Evolutionary conservation across 2,888 invertebrate genomes (phyloP).

Genomic region (Abscondita cerata): DNA sequence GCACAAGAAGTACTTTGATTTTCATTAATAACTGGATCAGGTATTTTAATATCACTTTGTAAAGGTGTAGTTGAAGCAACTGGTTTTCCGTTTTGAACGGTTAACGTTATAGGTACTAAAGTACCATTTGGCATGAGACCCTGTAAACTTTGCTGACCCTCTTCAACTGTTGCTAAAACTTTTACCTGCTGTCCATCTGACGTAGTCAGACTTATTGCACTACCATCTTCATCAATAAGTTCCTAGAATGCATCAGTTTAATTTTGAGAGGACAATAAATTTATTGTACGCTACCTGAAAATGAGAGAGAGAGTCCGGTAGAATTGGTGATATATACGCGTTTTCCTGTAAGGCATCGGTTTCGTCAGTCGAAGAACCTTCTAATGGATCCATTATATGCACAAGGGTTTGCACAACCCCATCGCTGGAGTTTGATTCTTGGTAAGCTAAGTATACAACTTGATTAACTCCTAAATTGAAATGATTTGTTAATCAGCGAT

Average conservation of each 20-base stretch:
- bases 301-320: conserved; percentile 34
- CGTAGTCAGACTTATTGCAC: conserved; percentile 72
- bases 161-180: conserved; percentile 64
- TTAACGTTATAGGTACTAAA: conserved; percentile 54
- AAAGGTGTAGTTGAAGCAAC: conserved; percentile 21
- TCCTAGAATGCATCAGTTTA: conserved; percentile 48
- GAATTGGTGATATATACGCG: conserved; percentile 14
- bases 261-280: not conserved
- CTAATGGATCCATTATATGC: conserved; percentile 46
- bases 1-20: not conserved
- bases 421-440: conserved; percentile 58
- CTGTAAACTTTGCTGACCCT: conserved; percentile 60
- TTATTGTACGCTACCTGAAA: conserved; percentile 38
- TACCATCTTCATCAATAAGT: conserved; percentile 74
- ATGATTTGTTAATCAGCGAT: not conserved
- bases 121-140: conserved; percentile 59
- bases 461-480: conserved; percentile 47
- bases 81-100: conserved; percentile 46
- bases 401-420: conserved; percentile 52
- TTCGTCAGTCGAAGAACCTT: conserved; percentile 9
- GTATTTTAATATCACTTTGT: not conserved
- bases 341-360: conserved; percentile 12
- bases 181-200: conserved; percentile 72
- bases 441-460: conserved; percentile 62
- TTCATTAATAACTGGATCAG: not conserved